A percentile compares a stretch with the other conserved stretches of the same genome.
Conservation (phyloP, 2,888 invertebrate genomes). For the Scaptodrosophila latifasciaeformis region DNA sequence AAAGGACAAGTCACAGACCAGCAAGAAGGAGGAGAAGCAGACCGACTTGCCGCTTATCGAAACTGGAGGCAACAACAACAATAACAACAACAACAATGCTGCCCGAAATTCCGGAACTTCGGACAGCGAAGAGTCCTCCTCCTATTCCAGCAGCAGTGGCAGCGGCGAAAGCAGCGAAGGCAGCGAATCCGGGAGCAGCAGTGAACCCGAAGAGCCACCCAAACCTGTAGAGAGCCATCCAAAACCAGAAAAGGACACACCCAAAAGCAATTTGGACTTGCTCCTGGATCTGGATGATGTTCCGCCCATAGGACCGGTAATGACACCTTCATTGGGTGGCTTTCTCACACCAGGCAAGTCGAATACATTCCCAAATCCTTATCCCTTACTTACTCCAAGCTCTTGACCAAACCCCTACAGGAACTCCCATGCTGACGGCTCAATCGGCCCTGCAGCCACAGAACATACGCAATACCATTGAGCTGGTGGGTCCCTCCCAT, state of each 20-base stretch:
- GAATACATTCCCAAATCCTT: background rate
- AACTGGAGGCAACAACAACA: background rate
- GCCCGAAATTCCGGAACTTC: constrained; percentile 56
- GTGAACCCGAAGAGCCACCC: constrained; percentile 11
- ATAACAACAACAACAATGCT: constrained; percentile 31
- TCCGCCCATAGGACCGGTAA: constrained; percentile 79
- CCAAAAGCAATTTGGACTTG: constrained; percentile 85
- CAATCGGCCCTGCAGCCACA: constrained; percentile 50
- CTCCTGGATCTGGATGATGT: constrained; percentile 87
- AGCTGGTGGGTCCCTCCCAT: constrained; percentile 79
- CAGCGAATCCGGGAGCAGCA: constrained; percentile 25
- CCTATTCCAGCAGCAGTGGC: constrained; percentile 46
- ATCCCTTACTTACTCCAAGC: background rate
- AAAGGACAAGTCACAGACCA: constrained; percentile 2
- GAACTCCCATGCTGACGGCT: constrained; percentile 54
- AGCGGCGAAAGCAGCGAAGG: constrained; percentile 36
- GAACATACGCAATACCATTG: constrained; percentile 73
- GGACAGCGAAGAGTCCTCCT: constrained; percentile 66
- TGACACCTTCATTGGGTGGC: constrained; percentile 89
- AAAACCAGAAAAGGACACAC: constrained; percentile 37
- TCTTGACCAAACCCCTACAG: constrained; percentile 28
- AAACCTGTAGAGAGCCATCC: constrained; percentile 20
- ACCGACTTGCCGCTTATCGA: background rate
- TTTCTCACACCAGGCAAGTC: constrained; percentile 80
- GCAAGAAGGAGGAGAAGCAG: constrained; percentile 5